phyloP scores from a whole-genome alignment of 1,140 invertebrate genomes.

The Panagrolaimus sp. region DNA sequence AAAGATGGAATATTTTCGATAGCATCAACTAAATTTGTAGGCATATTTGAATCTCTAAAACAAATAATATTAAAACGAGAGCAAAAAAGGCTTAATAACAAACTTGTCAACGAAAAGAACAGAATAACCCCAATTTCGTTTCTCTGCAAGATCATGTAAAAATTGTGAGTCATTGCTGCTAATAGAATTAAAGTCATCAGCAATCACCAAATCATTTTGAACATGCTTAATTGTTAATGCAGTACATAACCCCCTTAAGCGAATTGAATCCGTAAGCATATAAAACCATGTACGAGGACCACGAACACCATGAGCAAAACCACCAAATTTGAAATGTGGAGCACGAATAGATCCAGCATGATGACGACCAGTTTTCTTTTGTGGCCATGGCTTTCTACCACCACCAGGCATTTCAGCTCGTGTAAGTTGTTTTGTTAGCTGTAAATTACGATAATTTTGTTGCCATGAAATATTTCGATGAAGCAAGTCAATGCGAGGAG shows the following conservation, averaged over 20 bases:
- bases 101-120: slow-evolving; percentile 85
- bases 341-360: slow-evolving; percentile 84
- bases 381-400: slow-evolving; percentile 66
- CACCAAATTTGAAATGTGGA: slow-evolving; percentile 72
- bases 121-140: slow-evolving; percentile 87
- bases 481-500: slow-evolving; percentile 75
- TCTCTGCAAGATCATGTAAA: slow-evolving; percentile 73
- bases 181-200: slow-evolving; percentile 74
- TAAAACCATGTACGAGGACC: slow-evolving; percentile 82
- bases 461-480: slow-evolving; percentile 85
- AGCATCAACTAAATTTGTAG: slow-evolving; percentile 63
- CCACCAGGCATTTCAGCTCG: slow-evolving; percentile 79
- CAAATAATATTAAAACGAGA: background rate
- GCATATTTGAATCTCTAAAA: slow-evolving; percentile 26
- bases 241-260: slow-evolving; percentile 74
- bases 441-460: slow-evolving; percentile 72
- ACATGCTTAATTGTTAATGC: slow-evolving; percentile 82
- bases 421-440: slow-evolving; percentile 68
- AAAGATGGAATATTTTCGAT: slow-evolving; percentile 72
- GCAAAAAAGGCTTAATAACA: slow-evolving; percentile 58
- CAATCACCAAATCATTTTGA: slow-evolving; percentile 86
- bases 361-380: slow-evolving; percentile 82
- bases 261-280: slow-evolving; percentile 74
- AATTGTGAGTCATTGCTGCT: slow-evolving; percentile 75
- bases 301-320: slow-evolving; percentile 77